Conservation (phyloP, 2,888 invertebrate species). For the Sarcophaga carnaria region DNA sequence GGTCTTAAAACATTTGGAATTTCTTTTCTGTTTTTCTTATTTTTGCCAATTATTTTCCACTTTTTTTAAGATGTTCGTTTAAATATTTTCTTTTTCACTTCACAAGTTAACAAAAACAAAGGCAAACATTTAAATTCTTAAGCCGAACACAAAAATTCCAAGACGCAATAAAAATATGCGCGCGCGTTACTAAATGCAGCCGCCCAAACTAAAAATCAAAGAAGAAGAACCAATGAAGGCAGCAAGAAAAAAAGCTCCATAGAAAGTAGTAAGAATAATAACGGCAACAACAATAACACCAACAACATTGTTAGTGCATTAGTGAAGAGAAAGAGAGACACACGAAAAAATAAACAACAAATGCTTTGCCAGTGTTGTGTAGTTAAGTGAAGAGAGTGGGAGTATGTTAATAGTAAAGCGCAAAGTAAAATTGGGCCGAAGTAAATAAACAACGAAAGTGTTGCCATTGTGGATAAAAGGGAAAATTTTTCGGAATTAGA, state of each 20-base stretch:
- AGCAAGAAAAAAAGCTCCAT: slow-evolving; percentile 15
- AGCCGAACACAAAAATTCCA: slow-evolving; percentile 70
- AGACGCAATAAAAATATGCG: slow-evolving; percentile 68
- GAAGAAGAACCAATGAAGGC: slow-evolving; percentile 26
- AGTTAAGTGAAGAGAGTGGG: slow-evolving; percentile 4
- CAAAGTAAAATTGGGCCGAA: background rate
- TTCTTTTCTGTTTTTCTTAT: slow-evolving; percentile 28
- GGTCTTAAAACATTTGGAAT: slow-evolving; percentile 46
- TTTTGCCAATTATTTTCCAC: slow-evolving; percentile 63
- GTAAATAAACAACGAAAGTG: background rate
- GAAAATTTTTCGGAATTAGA: background rate
- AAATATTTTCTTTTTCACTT: slow-evolving; percentile 20
- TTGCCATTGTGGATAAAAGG: background rate
- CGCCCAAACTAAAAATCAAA: slow-evolving; percentile 54
- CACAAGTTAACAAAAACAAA: slow-evolving; percentile 35
- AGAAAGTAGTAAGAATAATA: slow-evolving; percentile 19
- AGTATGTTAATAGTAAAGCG: background rate
- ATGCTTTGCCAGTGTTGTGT: background rate
- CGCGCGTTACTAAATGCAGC: slow-evolving; percentile 65
- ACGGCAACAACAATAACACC: slow-evolving; percentile 2
- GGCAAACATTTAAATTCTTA: slow-evolving; percentile 67
- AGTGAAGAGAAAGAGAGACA: background rate
- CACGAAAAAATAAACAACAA: background rate
- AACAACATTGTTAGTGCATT: background rate
- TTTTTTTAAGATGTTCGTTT: slow-evolving; percentile 41